A percentile compares a stretch with the other conserved stretches of the same genome.
Conservation (phyloP, 2,888 invertebrate species). For the Xanthia togata region DNA sequence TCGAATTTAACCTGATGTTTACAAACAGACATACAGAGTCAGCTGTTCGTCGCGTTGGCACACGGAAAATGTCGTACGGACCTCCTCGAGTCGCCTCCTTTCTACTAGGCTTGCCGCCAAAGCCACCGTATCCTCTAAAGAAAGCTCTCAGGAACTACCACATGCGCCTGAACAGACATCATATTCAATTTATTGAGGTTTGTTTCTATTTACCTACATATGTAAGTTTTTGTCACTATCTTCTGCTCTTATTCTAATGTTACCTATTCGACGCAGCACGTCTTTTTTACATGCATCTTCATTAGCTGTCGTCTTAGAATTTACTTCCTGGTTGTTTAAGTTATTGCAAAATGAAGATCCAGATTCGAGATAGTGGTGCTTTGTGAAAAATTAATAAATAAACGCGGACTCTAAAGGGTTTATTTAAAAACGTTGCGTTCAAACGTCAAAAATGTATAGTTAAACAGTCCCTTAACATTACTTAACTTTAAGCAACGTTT, state of each 20-base stretch:
- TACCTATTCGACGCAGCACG: neutral
- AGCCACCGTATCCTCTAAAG: constrained; percentile 83
- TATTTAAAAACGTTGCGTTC: too few relatives aligned
- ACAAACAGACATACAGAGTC: constrained; percentile 80
- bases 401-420: neutral
- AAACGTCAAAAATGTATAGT: too few relatives aligned
- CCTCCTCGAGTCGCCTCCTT: constrained; percentile 85
- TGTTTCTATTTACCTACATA: neutral
- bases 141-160: constrained; percentile 85
- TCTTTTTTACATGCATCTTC: neutral
- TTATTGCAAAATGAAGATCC: neutral
- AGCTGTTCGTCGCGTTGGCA: constrained; percentile 73
- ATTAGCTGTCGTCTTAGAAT: neutral
- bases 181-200: constrained; percentile 86
- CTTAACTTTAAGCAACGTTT: too few relatives aligned
- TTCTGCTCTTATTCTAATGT: neutral
- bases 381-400: neutral
- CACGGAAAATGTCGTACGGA: constrained; percentile 79
- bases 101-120: constrained; percentile 84
- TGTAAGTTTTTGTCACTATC: neutral
- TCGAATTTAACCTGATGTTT: neutral
- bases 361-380: too few relatives aligned
- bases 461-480: too few relatives aligned
- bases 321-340: neutral
- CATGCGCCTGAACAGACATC: constrained; percentile 81